Base-by-base conservation (phyloP, 2,113 vertebrate species). In the Eulemur rufifrons region DNA sequence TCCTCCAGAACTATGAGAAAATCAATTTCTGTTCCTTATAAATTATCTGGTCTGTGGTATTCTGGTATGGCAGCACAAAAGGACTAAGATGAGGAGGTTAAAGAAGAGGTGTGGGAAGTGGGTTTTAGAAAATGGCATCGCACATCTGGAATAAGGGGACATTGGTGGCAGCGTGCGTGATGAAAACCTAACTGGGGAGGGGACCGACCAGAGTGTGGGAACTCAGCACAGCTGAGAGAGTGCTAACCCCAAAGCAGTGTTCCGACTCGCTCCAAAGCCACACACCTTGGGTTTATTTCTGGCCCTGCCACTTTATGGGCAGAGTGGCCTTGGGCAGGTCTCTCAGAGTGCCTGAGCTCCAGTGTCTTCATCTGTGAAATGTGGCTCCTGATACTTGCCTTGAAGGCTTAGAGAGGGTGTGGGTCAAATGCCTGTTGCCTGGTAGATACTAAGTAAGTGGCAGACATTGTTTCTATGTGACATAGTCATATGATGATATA, bases 141-240 rank as follows among this genome's bases (percentile, higher is more conserved):
- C 63, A 0, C 4, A 4, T 25, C 37, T 82, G 23, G 83, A 59
- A 32, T 29, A 34, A 9, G 39, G 42, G 42, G 32, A n/a, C 0
- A 2, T 12, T 4, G 12, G 21, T 45, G 47, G 39, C 23, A 15
- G 3, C 6, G 0, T 2, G 1, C 29, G 0, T 37, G 32, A 15
- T 54, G 1, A 34, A 76, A 50, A 37, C 5, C 0, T 1, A 21
- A 21, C 18, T n/a, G 0, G 27, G n/a, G 17, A 27, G 73, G 18
- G 42, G 45, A 3, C 10, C 21, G 77, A 37, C 9, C 2, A 6
- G 34, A 1, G 4, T 27, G 32, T 64, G 59, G 89, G 56, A 32
- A 12, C n/a, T 27, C n/a, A 5, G 23, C 1, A 13, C 5, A 42
- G 34, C 23, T 17, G 32, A n/a, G 56, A 25, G 74, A 11, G 1